A percentile compares a stretch with the other conserved stretches of the same genome.
phyloP scores from a whole-genome alignment of 2,113 vertebrate species.

The Potamarius usumacintae region DNA sequence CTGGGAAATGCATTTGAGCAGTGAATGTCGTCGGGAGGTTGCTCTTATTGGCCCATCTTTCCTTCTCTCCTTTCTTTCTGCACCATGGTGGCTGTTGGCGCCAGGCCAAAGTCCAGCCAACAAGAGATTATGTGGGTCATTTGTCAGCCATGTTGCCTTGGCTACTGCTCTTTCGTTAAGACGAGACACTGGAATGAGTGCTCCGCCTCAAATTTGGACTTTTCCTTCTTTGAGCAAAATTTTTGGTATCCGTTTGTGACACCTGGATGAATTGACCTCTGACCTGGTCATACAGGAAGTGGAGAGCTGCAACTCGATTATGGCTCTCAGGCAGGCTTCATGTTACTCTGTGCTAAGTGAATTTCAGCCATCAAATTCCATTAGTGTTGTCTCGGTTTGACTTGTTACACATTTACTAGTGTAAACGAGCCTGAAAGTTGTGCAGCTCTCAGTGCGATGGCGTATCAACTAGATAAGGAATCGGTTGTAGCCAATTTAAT shows the following conservation, averaged over 20 bases:
- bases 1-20: conserved; percentile 31
- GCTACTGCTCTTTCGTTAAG: conserved; percentile 17
- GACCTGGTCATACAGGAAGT: conserved; percentile 47
- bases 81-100: conserved; percentile 12
- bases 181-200: not conserved
- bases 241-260: not conserved
- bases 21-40: conserved; percentile 17
- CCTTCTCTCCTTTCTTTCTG: not conserved
- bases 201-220: not conserved
- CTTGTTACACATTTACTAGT: conserved; percentile 16
- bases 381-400: conserved; percentile 32
- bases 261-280: conserved; percentile 40
- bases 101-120: conserved; percentile 27
- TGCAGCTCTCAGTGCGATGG: too few species aligned
- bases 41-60: not conserved
- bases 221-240: not conserved
- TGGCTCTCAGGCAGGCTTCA: conserved; percentile 7
- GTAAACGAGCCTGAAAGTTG: conserved; percentile 11
- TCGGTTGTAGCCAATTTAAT: conserved; percentile 34
- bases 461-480: not conserved
- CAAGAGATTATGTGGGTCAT: conserved; percentile 46
- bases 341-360: conserved; percentile 50
- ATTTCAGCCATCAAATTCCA: conserved; percentile 55
- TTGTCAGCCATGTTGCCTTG: conserved; percentile 33
- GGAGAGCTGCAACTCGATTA: conserved; percentile 57